Conservation (phyloP, 1,140 invertebrate species). For the Nasonia vitripennis region DNA sequence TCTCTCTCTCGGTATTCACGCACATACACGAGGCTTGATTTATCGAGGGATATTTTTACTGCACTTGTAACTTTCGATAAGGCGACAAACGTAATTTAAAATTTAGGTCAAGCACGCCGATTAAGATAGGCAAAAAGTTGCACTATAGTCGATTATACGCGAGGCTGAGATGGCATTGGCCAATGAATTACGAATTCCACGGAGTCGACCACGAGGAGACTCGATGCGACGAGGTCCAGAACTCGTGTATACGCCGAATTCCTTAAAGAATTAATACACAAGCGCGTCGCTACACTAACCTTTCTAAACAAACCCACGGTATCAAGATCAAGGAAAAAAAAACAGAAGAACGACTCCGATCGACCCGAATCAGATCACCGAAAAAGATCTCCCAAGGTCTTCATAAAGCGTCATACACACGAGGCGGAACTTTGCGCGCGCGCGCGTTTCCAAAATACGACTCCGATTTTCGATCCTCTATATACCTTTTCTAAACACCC, state of each 20-base stretch:
- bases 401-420: not conserved
- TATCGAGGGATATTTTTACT: slow-evolving; percentile 42
- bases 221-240: not conserved
- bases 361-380: not conserved
- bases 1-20: not conserved
- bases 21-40: slow-evolving; percentile 26
- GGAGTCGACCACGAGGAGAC: not conserved
- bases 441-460: not conserved
- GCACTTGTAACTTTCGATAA: slow-evolving; percentile 50
- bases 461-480: too few species aligned
- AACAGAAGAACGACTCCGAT: not conserved
- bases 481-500: not conserved
- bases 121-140: slow-evolving; percentile 51
- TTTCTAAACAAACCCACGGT: too few species aligned
- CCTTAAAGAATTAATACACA: too few species aligned
- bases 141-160: slow-evolving; percentile 8
- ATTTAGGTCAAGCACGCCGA: slow-evolving; percentile 46
- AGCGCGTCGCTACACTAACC: too few species aligned
- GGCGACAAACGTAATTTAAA: slow-evolving; percentile 43
- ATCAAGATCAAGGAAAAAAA: not conserved
- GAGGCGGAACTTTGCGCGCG: not conserved
- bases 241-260: slow-evolving; percentile 16
- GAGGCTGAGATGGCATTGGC: slow-evolving; percentile 1
- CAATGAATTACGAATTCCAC: slow-evolving; percentile 32
- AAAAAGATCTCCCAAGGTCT: slow-evolving; percentile 31